Percentiles rank a stretch among this genome's conserved stretches.
phyloP scores from a whole-genome alignment of 2,113 vertebrate genomes.

The Laticauda laticaudata region DNA sequence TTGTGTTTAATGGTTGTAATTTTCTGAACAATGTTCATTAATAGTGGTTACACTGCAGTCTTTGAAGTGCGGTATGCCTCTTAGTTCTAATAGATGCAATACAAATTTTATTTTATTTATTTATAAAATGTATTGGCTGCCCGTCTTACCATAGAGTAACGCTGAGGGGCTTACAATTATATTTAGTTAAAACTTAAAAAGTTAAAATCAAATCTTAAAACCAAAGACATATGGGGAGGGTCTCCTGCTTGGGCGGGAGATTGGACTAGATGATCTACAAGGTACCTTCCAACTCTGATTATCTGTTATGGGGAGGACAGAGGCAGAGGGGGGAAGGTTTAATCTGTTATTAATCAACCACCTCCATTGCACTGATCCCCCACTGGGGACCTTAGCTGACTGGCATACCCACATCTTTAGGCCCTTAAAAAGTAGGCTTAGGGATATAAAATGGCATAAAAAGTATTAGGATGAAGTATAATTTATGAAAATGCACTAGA shows the following conservation, averaged over 20 bases:
- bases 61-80: slow-evolving; percentile 5
- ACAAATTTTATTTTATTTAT: neutral
- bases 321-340: too few relatives aligned
- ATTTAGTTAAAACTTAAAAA: too few relatives aligned
- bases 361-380: neutral
- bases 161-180: too few relatives aligned
- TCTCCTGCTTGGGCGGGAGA: too few relatives aligned
- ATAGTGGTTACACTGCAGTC: neutral
- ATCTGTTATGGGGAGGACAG: neutral
- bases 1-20: slow-evolving; percentile 4
- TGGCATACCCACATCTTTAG: neutral
- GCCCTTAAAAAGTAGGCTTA: neutral
- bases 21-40: slow-evolving; percentile 7
- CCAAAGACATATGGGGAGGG: too few relatives aligned
- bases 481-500: neutral
- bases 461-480: neutral
- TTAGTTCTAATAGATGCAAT: slow-evolving; percentile 10
- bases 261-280: too few relatives aligned
- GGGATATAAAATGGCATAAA: neutral
- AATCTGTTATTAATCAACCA: neutral
- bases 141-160: neutral
- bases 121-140: neutral
- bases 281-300: too few relatives aligned
- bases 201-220: too few relatives aligned
- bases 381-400: neutral